These are phyloP conservation scores for Hyla sarda DNA, from an alignment of 2,113 vertebrate species.

Conservation along the genomic window DNA sequence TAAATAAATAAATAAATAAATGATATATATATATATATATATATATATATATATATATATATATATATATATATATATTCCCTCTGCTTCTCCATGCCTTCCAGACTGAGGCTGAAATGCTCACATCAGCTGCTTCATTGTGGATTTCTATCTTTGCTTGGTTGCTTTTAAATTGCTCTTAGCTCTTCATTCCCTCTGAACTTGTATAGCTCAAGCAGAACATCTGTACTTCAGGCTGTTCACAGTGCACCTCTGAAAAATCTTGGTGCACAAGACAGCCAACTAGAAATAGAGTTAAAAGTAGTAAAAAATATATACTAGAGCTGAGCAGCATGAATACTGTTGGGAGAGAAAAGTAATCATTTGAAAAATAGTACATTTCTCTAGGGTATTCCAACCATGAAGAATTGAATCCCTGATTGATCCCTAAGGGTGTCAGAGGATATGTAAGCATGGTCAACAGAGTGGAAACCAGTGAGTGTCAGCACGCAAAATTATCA, in stretches of 20 bases:
- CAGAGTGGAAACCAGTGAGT: slow-evolving; percentile 65
- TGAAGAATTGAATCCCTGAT: slow-evolving; percentile 61
- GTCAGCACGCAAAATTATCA: slow-evolving; percentile 62
- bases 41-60: no score
- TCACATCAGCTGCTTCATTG: slow-evolving; percentile 74
- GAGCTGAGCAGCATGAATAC: slow-evolving; percentile 50
- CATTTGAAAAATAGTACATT: slow-evolving; percentile 63
- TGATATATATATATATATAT: no score
- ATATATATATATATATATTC: slow-evolving; percentile 6
- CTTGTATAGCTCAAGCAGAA: slow-evolving; percentile 70
- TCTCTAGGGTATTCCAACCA: slow-evolving; percentile 60
- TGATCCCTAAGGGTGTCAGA: slow-evolving; percentile 55
- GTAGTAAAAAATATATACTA: slow-evolving; percentile 37
- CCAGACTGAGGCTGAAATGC: slow-evolving; percentile 66
- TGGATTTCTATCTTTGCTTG: slow-evolving; percentile 72
- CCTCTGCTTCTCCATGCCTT: slow-evolving; percentile 62
- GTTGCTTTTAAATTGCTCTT: slow-evolving; percentile 74
- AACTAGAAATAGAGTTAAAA: slow-evolving; percentile 62
- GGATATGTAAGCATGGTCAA: slow-evolving; percentile 59
- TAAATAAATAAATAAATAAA: no score
- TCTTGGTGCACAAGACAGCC: slow-evolving; percentile 60
- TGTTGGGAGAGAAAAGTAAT: slow-evolving; percentile 61
- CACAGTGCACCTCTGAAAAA: slow-evolving; percentile 63
- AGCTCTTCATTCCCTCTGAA: slow-evolving; percentile 70
- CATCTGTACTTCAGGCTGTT: slow-evolving; percentile 68